Evolutionary conservation across 2,797 vertebrate species (phyloP).

Genomic region (Ctenopoma kingsleyae): DNA sequence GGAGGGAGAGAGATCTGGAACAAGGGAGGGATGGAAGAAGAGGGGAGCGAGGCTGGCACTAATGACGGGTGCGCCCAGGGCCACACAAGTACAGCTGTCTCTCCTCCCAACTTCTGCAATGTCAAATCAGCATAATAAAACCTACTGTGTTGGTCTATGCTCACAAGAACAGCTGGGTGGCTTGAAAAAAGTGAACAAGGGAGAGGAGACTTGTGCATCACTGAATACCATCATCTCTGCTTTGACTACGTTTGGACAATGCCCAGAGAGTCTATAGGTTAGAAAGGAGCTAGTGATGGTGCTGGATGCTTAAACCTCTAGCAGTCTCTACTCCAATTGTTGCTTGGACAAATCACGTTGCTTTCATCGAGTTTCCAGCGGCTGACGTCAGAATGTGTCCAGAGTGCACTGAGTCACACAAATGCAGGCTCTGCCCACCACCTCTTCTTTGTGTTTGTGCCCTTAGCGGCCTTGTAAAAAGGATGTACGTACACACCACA

Average conservation of each 20-base stretch:
- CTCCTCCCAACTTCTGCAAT: constrained; percentile 73
- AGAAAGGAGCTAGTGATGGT: not conserved
- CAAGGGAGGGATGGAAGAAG: constrained; percentile 69
- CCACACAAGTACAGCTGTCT: constrained; percentile 78
- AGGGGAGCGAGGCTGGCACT: constrained; percentile 80
- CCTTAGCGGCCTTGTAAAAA: constrained; percentile 54
- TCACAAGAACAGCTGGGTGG: constrained; percentile 71
- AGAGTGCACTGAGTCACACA: constrained; percentile 69
- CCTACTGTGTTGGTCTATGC: constrained; percentile 65
- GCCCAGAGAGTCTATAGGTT: constrained; percentile 3
- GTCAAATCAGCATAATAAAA: constrained; percentile 77
- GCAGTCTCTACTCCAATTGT: constrained; percentile 6
- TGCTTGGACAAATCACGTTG: constrained; percentile 43
- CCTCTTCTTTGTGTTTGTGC: constrained; percentile 50
- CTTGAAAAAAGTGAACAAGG: constrained; percentile 32
- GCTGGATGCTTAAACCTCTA: constrained; percentile 37
- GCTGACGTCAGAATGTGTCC: constrained; percentile 74
- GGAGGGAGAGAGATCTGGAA: constrained; percentile 58
- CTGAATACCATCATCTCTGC: constrained; percentile 41
- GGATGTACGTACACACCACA: constrained; percentile 25
- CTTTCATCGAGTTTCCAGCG: constrained; percentile 69
- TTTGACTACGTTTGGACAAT: constrained; percentile 23
- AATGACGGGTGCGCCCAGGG: constrained; percentile 80
- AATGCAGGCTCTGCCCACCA: constrained; percentile 54
- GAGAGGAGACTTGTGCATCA: constrained; percentile 32